Conservation (phyloP, 2,888 invertebrate species). For the Drosophila imparisetae region DNA sequence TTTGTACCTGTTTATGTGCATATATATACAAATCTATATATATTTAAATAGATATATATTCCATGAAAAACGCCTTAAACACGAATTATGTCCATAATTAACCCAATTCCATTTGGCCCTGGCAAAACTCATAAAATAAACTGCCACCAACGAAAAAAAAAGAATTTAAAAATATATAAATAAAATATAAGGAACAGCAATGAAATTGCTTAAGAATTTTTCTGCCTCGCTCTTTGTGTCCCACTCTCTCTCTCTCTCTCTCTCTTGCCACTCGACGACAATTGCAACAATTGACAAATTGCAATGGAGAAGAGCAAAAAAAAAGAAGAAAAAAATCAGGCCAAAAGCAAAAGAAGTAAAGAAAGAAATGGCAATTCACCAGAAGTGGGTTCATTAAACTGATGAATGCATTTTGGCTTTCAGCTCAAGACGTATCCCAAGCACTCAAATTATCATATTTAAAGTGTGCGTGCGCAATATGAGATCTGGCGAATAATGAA, state of each 20-base stretch:
- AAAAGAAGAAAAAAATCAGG: conserved; percentile 22
- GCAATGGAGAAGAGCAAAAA: conserved; percentile 22
- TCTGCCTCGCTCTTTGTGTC: not conserved
- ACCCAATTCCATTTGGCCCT: conserved; percentile 68
- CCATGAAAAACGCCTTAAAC: conserved; percentile 63
- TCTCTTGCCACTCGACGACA: conserved; percentile 45
- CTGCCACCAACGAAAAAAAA: conserved; percentile 32
- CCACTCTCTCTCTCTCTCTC: not conserved
- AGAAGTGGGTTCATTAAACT: conserved; percentile 59
- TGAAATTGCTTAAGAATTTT: conserved; percentile 60
- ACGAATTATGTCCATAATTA: conserved; percentile 72
- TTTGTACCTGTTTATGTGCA: not conserved
- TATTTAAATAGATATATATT: conserved; percentile 21
- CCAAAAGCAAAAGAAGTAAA: conserved; percentile 21
- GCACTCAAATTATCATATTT: conserved; percentile 16
- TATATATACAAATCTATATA: not conserved
- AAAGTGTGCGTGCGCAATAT: not conserved
- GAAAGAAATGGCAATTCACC: conserved; percentile 51
- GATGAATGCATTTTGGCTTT: conserved; percentile 28
- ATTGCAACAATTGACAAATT: conserved; percentile 56
- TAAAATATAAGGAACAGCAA: conserved; percentile 33
- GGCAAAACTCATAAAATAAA: conserved; percentile 49
- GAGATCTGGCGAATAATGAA: conserved; percentile 3
- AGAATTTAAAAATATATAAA: conserved; percentile 33
- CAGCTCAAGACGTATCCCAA: conserved; percentile 11